Base-by-base conservation (phyloP, 2,113 vertebrate species). In the Boulengeromyrus knoepffleri region DNA sequence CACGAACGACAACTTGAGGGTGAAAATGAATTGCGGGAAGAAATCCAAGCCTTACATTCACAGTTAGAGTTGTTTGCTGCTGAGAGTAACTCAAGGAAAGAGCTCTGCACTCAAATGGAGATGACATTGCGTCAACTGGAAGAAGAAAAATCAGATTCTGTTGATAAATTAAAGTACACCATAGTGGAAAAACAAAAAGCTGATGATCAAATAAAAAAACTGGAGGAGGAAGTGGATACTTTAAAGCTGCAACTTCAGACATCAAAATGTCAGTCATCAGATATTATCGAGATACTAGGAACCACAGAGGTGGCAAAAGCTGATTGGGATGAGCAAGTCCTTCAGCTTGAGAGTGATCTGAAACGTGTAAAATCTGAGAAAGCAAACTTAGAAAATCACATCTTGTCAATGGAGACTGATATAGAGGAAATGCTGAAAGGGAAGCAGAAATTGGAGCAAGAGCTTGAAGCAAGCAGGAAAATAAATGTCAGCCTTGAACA, bases 291-390 rank as follows among this genome's bases (percentile, higher is more conserved):
- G 87, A 90, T 92, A 85, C 58, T 95, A 45, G 94, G 95, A 56
- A 91, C 92, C 58, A 88, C 95, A 88, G 94, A 97, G 91, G 93
- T 94, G 90, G 50, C 90, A 31, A 96, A 94, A 77, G 92, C 91
- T 42, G 94, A 91, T 21, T 96, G 94, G 94, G 93, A 95, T n/a
- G 95, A 97, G 85, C 96, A 93, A 56, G 95, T 95, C 93, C 93
- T 97, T 90, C 94, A 94, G 90, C 91, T 93, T 91, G 96, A 97
- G 94, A 96, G 95, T 0, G 94, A 97, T 90, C 5, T 94, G 45
- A 95, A 89, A 90, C 95, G 94, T 80, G 91, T 93, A 39, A 95
- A 94, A 88, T 96, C 94, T 3, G 96, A 97, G 92, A 96, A 96
- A 85, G 90, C 91, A 17, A 96, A 95, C 91, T 89, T 92, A 21